Base-by-base conservation (phyloP, 2,888 invertebrate species). In the Podotricha telesiphe region DNA sequence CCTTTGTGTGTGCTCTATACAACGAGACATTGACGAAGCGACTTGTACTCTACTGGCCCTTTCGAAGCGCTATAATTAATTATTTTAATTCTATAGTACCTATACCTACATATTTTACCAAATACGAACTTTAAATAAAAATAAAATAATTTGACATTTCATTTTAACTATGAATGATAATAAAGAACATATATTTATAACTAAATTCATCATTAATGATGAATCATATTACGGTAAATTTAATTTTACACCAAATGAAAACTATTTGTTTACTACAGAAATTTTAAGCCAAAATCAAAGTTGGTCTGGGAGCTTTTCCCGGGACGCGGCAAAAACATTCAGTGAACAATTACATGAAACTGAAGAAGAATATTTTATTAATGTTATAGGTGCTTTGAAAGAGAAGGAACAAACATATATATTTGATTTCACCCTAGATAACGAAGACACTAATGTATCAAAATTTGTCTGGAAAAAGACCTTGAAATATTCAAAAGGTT, bases 391-490 rank as follows among this genome's bases (percentile, higher is more conserved):
- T 42, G 80, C 78, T 3, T 71, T 91, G 0, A 73, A 72, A 15
- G 76, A 75, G 6, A 63, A 68, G 40, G 69, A 71, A 34, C 58
- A 73, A 6, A 72, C 77, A 17, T 86, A 76, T 75, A 59, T 71
- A 6, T 82, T 80, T 55, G 81, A 84, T 22, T 81, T 88, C 63
- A 70, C 40, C 0, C 6, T 66, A 10, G 42, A 51, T 8, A 19
- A 63, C 40, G 76, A 75, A 22, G 76, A 81, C 61, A 65, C 28
- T 0, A 75, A 75, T 17, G 53, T 71, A 2, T 83, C 83, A 0
- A 78, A 67, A 17, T 89, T 91, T 70, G 77, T 69, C 61, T 91
- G 89, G 89, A 87, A 84, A 68, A 89, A 81, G 69, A 79, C n/a
- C n/a, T n/a, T n/a, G n/a, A 70, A 65, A 85, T 79, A n/a, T 62